phyloP scores from a whole-genome alignment of 1,140 invertebrate species.

The Cyrtorhinus lividipennis region DNA sequence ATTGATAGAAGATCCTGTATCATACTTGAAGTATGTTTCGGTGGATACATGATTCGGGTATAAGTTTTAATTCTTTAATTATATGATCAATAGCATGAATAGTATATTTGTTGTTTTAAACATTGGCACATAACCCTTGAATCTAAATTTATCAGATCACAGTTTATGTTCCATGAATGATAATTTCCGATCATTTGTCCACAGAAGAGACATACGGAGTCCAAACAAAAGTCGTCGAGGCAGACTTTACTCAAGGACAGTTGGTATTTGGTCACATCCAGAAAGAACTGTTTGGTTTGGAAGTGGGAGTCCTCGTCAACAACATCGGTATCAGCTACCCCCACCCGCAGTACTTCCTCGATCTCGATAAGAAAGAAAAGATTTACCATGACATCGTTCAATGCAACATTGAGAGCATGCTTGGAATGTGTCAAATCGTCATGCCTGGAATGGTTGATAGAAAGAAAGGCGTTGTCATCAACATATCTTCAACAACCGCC shows the following conservation, averaged over 20 bases:
- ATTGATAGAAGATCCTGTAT: too few relatives aligned
- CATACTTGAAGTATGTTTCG: too few relatives aligned
- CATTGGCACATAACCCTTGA: too few relatives aligned
- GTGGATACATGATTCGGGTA: too few relatives aligned
- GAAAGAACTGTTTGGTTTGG: conserved; percentile 56
- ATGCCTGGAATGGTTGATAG: conserved; percentile 79
- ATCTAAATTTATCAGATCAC: too few relatives aligned
- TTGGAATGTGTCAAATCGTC: conserved; percentile 52
- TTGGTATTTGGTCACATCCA: conserved; percentile 63
- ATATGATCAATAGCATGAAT: too few relatives aligned
- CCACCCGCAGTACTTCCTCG: conserved; percentile 70
- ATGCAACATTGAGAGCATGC: conserved; percentile 44
- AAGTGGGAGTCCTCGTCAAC: conserved; percentile 86
- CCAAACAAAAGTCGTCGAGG: conserved; percentile 63
- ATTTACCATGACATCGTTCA: conserved; percentile 35
- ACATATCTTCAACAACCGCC: conserved; percentile 75
- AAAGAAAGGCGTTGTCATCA: conserved; percentile 76
- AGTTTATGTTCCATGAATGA: too few relatives aligned
- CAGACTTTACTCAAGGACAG: conserved; percentile 60
- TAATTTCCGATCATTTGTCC: conserved; percentile 26
- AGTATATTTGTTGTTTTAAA: too few relatives aligned
- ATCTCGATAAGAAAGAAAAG: conserved; percentile 31
- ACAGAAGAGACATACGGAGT: conserved; percentile 57
- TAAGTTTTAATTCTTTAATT: too few relatives aligned
- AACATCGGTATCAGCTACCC: conserved; percentile 89